Percentiles rank a stretch among this genome's conserved stretches.
Evolutionary conservation across 2,797 vertebrate species (phyloP).

Genomic region (Lacerta bilineata): DNA sequence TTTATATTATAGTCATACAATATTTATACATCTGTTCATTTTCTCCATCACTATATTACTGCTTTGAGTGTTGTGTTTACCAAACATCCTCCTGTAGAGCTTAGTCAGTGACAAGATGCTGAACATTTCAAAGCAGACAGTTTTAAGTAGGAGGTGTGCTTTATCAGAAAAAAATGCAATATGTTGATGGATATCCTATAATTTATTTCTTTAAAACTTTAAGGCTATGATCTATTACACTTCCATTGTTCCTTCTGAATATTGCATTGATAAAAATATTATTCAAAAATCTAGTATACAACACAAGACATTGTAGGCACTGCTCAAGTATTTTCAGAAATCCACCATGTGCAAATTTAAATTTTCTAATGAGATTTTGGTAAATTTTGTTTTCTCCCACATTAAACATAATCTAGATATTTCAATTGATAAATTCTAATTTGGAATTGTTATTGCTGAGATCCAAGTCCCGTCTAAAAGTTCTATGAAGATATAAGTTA

Average conservation of each 20-base stretch:
- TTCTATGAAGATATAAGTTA: conserved; percentile 34
- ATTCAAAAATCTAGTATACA: conserved; percentile 66
- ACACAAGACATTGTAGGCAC: conserved; percentile 76
- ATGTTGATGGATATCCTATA: conserved; percentile 53
- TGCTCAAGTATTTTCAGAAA: conserved; percentile 71
- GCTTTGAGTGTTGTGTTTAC: conserved; percentile 39
- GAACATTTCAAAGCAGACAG: conserved; percentile 63
- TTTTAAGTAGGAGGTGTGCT: conserved; percentile 70
- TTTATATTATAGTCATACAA: conserved; percentile 14
- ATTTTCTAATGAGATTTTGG: conserved; percentile 67
- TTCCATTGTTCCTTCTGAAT: conserved; percentile 66
- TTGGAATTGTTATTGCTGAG: conserved; percentile 60
- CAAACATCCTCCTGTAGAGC: conserved; percentile 37
- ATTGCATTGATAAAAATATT: conserved; percentile 72
- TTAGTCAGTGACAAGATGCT: conserved; percentile 25
- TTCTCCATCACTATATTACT: conserved; percentile 23
- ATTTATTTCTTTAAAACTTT: conserved; percentile 60
- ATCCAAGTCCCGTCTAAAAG: conserved; percentile 53
- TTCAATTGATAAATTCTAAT: conserved; percentile 24
- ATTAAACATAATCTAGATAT: conserved; percentile 36
- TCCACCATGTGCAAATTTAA: conserved; percentile 73
- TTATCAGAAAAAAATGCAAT: conserved; percentile 67
- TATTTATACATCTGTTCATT: conserved; percentile 11
- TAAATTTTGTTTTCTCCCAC: conserved; percentile 53
- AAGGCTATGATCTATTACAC: conserved; percentile 70